These are phyloP conservation scores for Ganaspis brasiliensis DNA, from an alignment of 2,888 invertebrate genomes.

Conservation along the genomic window DNA sequence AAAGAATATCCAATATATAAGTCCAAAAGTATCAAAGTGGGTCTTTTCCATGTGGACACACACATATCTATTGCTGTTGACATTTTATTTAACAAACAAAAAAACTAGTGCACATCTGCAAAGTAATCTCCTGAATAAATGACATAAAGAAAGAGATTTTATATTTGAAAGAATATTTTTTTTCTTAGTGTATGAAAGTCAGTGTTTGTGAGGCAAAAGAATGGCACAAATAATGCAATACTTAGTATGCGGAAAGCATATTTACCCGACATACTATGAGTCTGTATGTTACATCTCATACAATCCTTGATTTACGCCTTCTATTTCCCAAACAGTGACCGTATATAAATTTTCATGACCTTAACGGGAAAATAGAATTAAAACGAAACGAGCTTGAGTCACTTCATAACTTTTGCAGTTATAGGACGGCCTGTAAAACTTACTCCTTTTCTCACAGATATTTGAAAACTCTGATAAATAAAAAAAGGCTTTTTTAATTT, in stretches of 20 bases:
- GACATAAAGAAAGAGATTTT: not conserved
- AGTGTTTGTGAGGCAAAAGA: not conserved
- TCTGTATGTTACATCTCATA: conserved; percentile 64
- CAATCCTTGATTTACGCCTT: conserved; percentile 68
- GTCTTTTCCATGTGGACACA: no score
- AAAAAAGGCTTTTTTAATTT: not conserved
- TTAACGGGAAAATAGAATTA: conserved; percentile 12
- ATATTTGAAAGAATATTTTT: not conserved
- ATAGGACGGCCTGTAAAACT: conserved; percentile 7
- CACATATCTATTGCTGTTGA: no score
- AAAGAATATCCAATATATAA: no score
- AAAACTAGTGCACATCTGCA: no score
- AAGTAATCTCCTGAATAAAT: no score
- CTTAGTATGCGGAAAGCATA: conserved; percentile 39
- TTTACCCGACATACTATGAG: conserved; percentile 51
- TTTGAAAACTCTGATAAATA: conserved; percentile 6
- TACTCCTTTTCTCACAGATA: conserved; percentile 9
- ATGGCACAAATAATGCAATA: not conserved
- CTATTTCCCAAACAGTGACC: conserved; percentile 62
- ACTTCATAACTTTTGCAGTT: conserved; percentile 27
- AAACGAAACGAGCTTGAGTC: not conserved
- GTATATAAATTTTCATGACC: conserved; percentile 46
- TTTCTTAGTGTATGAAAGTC: no score
- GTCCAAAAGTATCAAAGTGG: no score
- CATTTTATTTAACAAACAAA: no score